Evolutionary conservation across 2,888 invertebrate species (phyloP), one percentile per base, ranked within the genome.

Genomic region (Sarcophaga subvicina): DNA sequence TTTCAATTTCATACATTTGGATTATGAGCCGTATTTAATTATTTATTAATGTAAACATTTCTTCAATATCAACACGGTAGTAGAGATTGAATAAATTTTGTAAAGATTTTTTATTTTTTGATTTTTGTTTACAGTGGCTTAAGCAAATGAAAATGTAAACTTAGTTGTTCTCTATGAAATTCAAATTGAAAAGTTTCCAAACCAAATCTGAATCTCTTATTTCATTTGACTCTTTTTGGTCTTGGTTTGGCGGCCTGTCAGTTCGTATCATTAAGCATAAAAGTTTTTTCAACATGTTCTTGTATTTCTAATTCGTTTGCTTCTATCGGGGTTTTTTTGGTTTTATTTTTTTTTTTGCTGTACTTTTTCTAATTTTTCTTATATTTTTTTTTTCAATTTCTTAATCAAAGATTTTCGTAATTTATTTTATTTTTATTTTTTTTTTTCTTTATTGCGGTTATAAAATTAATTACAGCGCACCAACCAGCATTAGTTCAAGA

Each of bases 391-490:
- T 72, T 67, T 70, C 47, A 14, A 75, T 63, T 83, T 64, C 64
- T 75, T 79, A 79, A 83, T 64, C 73, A 79, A 67, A 75, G 75
- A 70, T 79, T 83, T 79, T 64, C 37, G 64, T 70, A 75, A 83
- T 75, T 60, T 70, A 76, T 76, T 54, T 54, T 71, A 17, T 12
- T 71, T 11, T 25, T 17, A 62, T 60, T 67, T 49, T 12, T 14
- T 70, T n/a, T 64, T 59, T 64, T 0, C 22, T 3, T 3, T 77
- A 60, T 85, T 78, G 72, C 59, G 81, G 85, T 59, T 81, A 66
- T 78, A 63, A 73, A 85, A 81, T 85, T 85, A 85, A 85, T 85
- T 82, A 85, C 85, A 81, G 45, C 17, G 14, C 73, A 60, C 69
- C 64, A 78, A 54, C 69, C 64, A 78, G 45, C 64, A 73, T 71